Evolutionary conservation across 2,113 vertebrate genomes (phyloP), one percentile per base, ranked within the genome.

Genomic region (Smithornis capensis): DNA sequence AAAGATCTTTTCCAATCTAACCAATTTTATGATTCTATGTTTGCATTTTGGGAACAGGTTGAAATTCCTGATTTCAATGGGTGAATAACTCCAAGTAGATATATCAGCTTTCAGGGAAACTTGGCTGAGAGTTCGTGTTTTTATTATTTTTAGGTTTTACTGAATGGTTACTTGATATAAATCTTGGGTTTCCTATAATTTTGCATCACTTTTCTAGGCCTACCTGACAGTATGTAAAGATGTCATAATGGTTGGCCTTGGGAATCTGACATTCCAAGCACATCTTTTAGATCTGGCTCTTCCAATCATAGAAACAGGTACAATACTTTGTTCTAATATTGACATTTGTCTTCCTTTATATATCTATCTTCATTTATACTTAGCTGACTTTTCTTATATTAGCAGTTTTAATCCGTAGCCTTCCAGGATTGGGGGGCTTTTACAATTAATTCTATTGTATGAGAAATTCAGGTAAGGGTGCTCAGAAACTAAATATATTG

Each of bases 171-270:
- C 33, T 84, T 53, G 50, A 37, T 19, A 3, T 45, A 16, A 47
- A 56, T 37, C 35, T 70, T 73, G 19, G 11, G 38, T 89, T 76
- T 74, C 7, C 10, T 74, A 4, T 21, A 57, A 68, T 18, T 52
- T 35, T 86, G 10, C 65, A 25, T 64, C 55, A 97, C 83, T 77
- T 60, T 74, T 79, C 21, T 97, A 99, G 99, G 97, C 92, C 56
- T 99, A 98, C 95, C 95, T 99, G 94, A 91, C 95, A 1, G 97
- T 99, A 27, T 98, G 98, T 87, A 98, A 98, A 80, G 99, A 99
- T 23, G 95, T 98, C 59, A 70, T 99, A 45, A 98, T 99, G 75
- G 97, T 99, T 44, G 98, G 98, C 91, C 97, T 99, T 62, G 98
- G 98, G 4, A 98, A 98, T 65, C 19, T 79, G 25, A 55, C 79